These are phyloP conservation scores for Myathropa florea DNA, from an alignment of 2,888 invertebrate species.

Conservation along the genomic window DNA sequence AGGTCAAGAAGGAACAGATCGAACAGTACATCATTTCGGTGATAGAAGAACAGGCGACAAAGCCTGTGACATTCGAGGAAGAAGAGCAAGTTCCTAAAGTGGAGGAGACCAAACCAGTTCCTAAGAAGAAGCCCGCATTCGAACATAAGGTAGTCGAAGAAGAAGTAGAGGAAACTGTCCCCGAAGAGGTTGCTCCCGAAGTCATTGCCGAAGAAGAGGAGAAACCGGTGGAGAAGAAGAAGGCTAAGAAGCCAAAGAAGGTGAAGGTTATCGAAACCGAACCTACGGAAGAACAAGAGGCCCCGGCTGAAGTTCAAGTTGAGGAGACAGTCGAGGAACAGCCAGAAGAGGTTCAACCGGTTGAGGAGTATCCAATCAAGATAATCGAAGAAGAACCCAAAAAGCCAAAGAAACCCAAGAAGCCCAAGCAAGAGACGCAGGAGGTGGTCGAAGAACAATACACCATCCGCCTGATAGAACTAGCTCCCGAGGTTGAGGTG, in stretches of 20 bases:
- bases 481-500: slow-evolving; percentile 77
- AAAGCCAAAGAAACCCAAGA: slow-evolving; percentile 72
- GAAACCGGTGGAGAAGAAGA: slow-evolving; percentile 51
- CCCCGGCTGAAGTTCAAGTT: slow-evolving; percentile 75
- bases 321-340: slow-evolving; percentile 38
- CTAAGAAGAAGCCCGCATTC: slow-evolving; percentile 66
- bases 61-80: slow-evolving; percentile 69
- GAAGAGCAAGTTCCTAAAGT: slow-evolving; percentile 68
- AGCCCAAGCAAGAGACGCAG: slow-evolving; percentile 55
- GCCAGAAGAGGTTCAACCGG: slow-evolving; percentile 30
- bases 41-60: slow-evolving; percentile 76
- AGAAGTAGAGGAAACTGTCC: slow-evolving; percentile 78
- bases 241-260: slow-evolving; percentile 78
- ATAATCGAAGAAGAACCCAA: slow-evolving; percentile 68
- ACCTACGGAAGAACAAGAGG: slow-evolving; percentile 82
- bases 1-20: slow-evolving; percentile 74
- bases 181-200: slow-evolving; percentile 74
- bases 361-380: slow-evolving; percentile 42
- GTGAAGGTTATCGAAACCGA: slow-evolving; percentile 74
- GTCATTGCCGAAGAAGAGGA: slow-evolving; percentile 27
- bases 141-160: slow-evolving; percentile 77
- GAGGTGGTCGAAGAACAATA: slow-evolving; percentile 71
- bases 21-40: slow-evolving; percentile 76
- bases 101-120: slow-evolving; percentile 49
- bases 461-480: slow-evolving; percentile 75